phyloP scores from a whole-genome alignment of 1,140 invertebrate genomes.

The Mylabris phalerata region DNA sequence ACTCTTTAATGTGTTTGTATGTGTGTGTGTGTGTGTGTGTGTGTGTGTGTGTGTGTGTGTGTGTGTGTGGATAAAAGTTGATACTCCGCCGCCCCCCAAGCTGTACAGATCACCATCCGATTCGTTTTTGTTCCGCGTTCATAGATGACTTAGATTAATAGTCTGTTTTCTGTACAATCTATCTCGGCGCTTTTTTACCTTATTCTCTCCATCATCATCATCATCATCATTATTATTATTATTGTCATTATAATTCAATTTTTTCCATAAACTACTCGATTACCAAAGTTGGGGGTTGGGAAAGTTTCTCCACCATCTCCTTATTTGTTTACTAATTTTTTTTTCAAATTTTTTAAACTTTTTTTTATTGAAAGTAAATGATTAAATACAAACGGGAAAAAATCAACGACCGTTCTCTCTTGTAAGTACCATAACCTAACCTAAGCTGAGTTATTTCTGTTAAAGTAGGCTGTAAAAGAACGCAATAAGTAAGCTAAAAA shows the following conservation, averaged over 20 bases:
- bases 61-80: background rate
- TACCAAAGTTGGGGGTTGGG: too few relatives aligned
- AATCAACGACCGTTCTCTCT: slow-evolving; percentile 8
- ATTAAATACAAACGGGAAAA: background rate
- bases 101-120: background rate
- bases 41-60: background rate
- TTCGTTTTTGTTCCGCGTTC: slow-evolving; percentile 30
- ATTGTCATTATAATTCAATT: too few relatives aligned
- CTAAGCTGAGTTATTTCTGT: slow-evolving; percentile 43
- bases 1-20: slow-evolving; percentile 19
- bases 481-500: slow-evolving; percentile 36
- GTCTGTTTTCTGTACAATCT: slow-evolving; percentile 24
- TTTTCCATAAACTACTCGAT: too few relatives aligned
- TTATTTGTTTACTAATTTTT: background rate
- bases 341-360: too few relatives aligned
- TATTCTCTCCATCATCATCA: slow-evolving; percentile 1
- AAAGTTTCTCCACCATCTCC: too few relatives aligned
- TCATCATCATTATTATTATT: background rate
- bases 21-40: background rate
- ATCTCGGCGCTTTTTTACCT: slow-evolving; percentile 1
- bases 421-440: slow-evolving; percentile 39
- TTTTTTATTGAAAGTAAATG: background rate
- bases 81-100: background rate
- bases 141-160: slow-evolving; percentile 34
- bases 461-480: slow-evolving; percentile 44